Percentiles rank a stretch among this genome's conserved stretches.
These are phyloP conservation scores for Agrilus biguttatus DNA, from an alignment of 2,888 invertebrate genomes.

Conservation along the genomic window DNA sequence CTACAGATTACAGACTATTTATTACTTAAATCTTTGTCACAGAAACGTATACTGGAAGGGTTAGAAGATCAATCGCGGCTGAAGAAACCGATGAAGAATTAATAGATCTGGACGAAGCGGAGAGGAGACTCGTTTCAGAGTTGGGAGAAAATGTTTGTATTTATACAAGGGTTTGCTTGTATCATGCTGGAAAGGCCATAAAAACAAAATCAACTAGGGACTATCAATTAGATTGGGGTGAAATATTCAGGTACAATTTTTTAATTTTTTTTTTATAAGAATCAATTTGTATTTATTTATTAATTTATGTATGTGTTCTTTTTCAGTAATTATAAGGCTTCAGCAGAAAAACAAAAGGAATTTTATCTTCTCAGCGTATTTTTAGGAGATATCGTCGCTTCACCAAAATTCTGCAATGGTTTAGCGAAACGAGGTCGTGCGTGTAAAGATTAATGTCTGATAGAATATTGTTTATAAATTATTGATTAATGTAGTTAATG, in stretches of 20 bases:
- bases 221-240: constrained; percentile 51
- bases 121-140: constrained; percentile 62
- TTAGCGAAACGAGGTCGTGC: constrained; percentile 52
- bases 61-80: constrained; percentile 36
- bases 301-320: constrained; percentile 7
- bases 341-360: constrained; percentile 61
- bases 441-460: constrained; percentile 16
- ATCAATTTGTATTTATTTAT: neutral
- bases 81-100: constrained; percentile 36
- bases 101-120: constrained; percentile 57
- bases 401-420: constrained; percentile 65
- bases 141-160: constrained; percentile 67
- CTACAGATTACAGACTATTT: too few species aligned
- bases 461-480: neutral
- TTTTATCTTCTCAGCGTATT: constrained; percentile 75
- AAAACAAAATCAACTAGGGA: constrained; percentile 21
- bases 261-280: too few species aligned
- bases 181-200: constrained; percentile 46
- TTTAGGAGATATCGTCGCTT: constrained; percentile 71
- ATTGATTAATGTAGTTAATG: too few species aligned
- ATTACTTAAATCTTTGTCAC: constrained; percentile 20
- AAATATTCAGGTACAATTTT: constrained; percentile 74
- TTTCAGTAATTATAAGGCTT: constrained; percentile 64
- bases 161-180: constrained; percentile 62
- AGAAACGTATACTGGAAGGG: constrained; percentile 60